Percentiles rank a stretch among this genome's conserved stretches.
Conservation (phyloP, 2,113 vertebrate species). For the Tichodroma muraria region DNA sequence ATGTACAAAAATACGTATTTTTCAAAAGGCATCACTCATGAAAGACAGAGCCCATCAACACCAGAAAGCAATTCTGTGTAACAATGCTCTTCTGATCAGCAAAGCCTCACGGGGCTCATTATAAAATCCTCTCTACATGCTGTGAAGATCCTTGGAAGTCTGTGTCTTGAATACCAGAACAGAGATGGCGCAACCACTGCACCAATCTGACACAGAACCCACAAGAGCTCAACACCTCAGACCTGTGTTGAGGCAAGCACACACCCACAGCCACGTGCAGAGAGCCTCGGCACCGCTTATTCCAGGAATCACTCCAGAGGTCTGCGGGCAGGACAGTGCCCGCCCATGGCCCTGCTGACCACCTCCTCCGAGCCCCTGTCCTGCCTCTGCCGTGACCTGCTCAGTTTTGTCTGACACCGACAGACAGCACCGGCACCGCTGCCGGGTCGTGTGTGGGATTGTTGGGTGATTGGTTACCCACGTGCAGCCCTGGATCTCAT, state of each 20-base stretch:
- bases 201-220: not conserved
- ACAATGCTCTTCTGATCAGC: not conserved
- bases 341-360: accelerated
- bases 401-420: accelerated
- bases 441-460: accelerated
- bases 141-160: not conserved
- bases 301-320: not conserved
- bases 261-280: not conserved
- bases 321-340: accelerated
- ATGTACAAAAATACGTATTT: not conserved
- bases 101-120: not conserved
- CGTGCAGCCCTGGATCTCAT: not conserved
- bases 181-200: not conserved
- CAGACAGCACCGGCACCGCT: accelerated
- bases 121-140: not conserved
- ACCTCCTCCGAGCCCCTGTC: not conserved
- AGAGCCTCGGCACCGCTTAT: too few species aligned
- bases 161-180: not conserved
- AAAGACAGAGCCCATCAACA: not conserved
- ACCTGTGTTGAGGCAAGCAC: not conserved
- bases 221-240: not conserved
- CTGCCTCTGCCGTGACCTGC: not conserved
- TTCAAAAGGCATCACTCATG: not conserved
- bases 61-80: not conserved
- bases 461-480: not conserved